Evolutionary conservation across 2,888 invertebrate genomes (phyloP).

Genomic region (Drosophila formosana): DNA sequence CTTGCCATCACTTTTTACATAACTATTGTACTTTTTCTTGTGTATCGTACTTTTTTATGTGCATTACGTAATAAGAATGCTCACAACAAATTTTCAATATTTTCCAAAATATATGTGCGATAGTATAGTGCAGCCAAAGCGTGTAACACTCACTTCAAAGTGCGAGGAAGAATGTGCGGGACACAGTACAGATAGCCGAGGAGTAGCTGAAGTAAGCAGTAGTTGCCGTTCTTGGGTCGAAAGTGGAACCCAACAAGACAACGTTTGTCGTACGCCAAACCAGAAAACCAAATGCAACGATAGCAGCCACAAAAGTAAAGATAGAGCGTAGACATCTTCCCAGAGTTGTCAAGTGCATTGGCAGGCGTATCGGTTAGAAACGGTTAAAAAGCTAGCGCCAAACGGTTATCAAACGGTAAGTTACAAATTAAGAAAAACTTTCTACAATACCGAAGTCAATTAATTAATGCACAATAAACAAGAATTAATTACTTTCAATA

Average conservation of each 20-base stretch:
- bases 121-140: not conserved
- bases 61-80: slow-evolving; percentile 62
- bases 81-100: slow-evolving; percentile 13
- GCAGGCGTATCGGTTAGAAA: slow-evolving; percentile 17
- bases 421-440: not conserved
- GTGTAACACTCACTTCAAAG: slow-evolving; percentile 63
- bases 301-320: slow-evolving; percentile 37
- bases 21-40: slow-evolving; percentile 53
- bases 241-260: slow-evolving; percentile 62
- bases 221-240: slow-evolving; percentile 53
- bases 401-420: not conserved
- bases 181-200: slow-evolving; percentile 46
- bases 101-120: slow-evolving; percentile 25
- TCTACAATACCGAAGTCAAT: too few relatives aligned
- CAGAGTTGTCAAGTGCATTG: slow-evolving; percentile 49
- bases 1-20: slow-evolving; percentile 62
- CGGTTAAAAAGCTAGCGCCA: not conserved
- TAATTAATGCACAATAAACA: too few relatives aligned
- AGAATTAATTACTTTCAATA: too few relatives aligned
- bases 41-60: slow-evolving; percentile 36
- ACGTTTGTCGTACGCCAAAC: slow-evolving; percentile 78
- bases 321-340: slow-evolving; percentile 17
- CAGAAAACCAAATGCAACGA: slow-evolving; percentile 79
- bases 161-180: slow-evolving; percentile 47
- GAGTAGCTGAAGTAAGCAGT: slow-evolving; percentile 60